Evolutionary conservation across 2,113 vertebrate genomes (phyloP), one percentile per base, ranked within the genome.

Genomic region (Nothobranchius kuhntae): DNA sequence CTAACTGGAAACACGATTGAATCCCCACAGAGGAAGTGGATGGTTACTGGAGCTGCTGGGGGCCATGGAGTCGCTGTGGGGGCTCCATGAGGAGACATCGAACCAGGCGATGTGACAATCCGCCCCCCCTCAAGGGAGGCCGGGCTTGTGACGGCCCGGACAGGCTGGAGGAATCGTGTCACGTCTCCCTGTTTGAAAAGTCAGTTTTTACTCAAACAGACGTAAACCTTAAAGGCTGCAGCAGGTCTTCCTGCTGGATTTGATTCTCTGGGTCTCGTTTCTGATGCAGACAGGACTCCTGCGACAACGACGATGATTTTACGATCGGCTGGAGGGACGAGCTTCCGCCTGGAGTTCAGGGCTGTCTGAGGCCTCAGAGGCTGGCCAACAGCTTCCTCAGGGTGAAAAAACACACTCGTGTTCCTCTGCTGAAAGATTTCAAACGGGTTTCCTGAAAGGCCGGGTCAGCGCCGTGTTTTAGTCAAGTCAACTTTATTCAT

Each of bases 11-110:
- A 40, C 6, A 5, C 7, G 38, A 6, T 30, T 30, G 4, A 30
- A 30, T 42, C 10, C 40, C 52, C 59, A 69, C 83, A 99, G 96
- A 90, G 66, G 85, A 61, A 1, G 88, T 96, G 6, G 95, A 98
- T 52, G 97, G 96, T 0, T 90, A 62, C 53, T 99, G 97, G 96
- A 82, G 92, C 53, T 98, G 97, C 85, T 99, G 97, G 96, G 93
- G 94, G 8, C 59, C 90, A 1, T 99, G 96, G 96, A 96, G 90
- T 30, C 0, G 30, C 0, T 98, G 97, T 0, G 81, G 86, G 1
- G 50, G 77, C 35, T 80, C 89, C 42, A 93, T 95, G 74, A 95
- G 81, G 86, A 95, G 65, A 71, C 81, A 75, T 1, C 92, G 96
- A 24, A 94, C 53, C 0, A 89, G 96, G 2, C 11, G 47, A 4